phyloP scores from a whole-genome alignment of 2,113 vertebrate species.

The Microtus ochrogaster region DNA sequence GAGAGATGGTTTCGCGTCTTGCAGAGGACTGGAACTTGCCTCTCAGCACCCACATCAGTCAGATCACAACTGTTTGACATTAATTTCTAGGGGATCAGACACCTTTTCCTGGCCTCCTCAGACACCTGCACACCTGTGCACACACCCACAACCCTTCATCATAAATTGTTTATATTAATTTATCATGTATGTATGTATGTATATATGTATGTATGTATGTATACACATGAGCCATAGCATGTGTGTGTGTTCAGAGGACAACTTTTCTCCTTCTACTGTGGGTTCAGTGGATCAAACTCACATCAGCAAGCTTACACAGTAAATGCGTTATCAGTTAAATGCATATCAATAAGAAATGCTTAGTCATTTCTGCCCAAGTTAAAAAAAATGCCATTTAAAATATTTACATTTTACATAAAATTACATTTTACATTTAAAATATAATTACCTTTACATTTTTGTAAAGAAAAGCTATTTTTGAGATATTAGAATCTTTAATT shows the following conservation, averaged over 20 bases:
- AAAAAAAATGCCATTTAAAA: background rate
- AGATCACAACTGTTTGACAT: background rate
- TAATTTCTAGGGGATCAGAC: background rate
- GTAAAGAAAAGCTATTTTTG: background rate
- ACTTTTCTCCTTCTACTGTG: background rate
- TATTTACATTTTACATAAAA: background rate
- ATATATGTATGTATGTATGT: background rate
- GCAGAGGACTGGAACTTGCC: background rate
- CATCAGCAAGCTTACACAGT: background rate
- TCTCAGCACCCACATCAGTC: background rate
- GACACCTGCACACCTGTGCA: background rate
- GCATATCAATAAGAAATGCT: no score
- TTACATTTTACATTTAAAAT: no score
- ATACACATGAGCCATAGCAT: background rate
- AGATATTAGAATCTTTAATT: background rate
- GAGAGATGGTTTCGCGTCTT: background rate
- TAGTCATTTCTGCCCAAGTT: background rate
- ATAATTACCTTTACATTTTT: background rate
- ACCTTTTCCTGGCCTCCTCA: background rate
- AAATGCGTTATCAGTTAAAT: background rate
- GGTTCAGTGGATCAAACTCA: background rate
- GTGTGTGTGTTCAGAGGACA: background rate
- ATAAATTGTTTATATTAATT: background rate
- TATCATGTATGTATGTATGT: background rate
- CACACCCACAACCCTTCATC: background rate